A percentile compares a stretch with the other conserved stretches of the same genome.
phyloP scores from a whole-genome alignment of 2,113 vertebrate genomes.

The Sinocyclocheilus anophthalmus region DNA sequence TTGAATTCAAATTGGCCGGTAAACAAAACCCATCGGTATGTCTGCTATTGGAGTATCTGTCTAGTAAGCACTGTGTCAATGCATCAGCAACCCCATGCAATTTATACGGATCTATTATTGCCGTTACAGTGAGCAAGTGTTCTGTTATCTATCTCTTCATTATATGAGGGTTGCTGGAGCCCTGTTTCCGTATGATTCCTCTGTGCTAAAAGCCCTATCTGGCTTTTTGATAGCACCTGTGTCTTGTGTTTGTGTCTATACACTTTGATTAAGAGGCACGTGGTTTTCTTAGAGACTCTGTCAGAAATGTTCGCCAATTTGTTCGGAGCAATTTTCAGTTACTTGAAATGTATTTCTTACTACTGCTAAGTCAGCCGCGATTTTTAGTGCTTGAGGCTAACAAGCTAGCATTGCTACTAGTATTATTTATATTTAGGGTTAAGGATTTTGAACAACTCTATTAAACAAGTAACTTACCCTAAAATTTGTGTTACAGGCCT shows the following conservation, averaged over 20 bases:
- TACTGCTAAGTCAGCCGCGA: not conserved
- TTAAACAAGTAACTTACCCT: not conserved
- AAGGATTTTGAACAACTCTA: not conserved
- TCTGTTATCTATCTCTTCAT: constrained; percentile 48
- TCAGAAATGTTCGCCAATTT: not conserved
- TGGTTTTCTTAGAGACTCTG: not conserved
- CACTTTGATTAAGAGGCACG: not conserved
- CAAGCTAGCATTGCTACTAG: not conserved
- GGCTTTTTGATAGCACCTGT: not conserved
- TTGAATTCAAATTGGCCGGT: constrained; percentile 99
- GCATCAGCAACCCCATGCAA: constrained; percentile 66
- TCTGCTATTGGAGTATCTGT: constrained; percentile 83
- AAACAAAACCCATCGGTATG: constrained; percentile 95
- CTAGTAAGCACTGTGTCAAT: constrained; percentile 80
- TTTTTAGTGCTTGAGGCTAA: not conserved
- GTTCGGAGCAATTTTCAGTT: not conserved
- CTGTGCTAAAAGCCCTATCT: not conserved
- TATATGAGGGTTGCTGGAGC: constrained; percentile 26
- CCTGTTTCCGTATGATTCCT: constrained; percentile 19
- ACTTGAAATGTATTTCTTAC: not conserved
- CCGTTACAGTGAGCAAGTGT: constrained; percentile 41
- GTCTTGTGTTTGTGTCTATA: constrained; percentile 13
- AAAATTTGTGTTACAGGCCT: not conserved
- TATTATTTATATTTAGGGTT: not conserved
- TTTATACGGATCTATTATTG: constrained; percentile 49